Evolutionary conservation across 2,113 vertebrate species (phyloP), one percentile per base, ranked within the genome.

Genomic region (Riparia riparia): DNA sequence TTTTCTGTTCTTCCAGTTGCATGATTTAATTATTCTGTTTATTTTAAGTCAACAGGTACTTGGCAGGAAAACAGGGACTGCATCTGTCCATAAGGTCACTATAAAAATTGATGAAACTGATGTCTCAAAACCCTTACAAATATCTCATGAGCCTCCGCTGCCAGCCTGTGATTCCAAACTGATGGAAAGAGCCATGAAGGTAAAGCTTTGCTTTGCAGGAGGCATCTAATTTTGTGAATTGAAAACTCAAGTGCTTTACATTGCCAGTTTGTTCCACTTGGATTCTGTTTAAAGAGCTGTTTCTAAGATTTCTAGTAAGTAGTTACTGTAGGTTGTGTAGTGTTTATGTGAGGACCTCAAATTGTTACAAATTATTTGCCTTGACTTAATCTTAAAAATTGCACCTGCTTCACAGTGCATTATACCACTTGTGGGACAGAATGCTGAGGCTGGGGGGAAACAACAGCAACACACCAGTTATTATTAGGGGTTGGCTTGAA

Each of bases 141-240:
- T 99, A 96, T 99, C 98, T 95, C 99, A 99, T 93, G 99, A 99
- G 84, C 99, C 99, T 97, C 99, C 99, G 74, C 98, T 99, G 64
- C 99, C 99, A 96, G 98, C 98, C 53, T 99, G 98, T 96, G 99
- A 99, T 98, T 99, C 99, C 54, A 99, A 98, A 96, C 98, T 99
- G 97, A 99, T 99, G 98, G 99, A 99, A 97, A 98, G 99, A 97
- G 99, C 99, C 68, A 99, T 99, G 99, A 99, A 99, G 99, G 99
- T 99, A 97, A 97, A 93, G 34, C 26, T 80, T 91, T 89, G 25
- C 63, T 83, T 80, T 92, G 9, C 49, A 82, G 15, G 16, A 90
- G 69, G 4, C 42, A 22, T 78, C 61, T 89, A 28, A 54, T 72
- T 81, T 60, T 91, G 25, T 64, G 50, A 70, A 85, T 80, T 0